Evolutionary conservation across 1,140 invertebrate genomes (phyloP), one percentile per base, ranked within the genome.

Genomic region (Heterodera schachtii): DNA sequence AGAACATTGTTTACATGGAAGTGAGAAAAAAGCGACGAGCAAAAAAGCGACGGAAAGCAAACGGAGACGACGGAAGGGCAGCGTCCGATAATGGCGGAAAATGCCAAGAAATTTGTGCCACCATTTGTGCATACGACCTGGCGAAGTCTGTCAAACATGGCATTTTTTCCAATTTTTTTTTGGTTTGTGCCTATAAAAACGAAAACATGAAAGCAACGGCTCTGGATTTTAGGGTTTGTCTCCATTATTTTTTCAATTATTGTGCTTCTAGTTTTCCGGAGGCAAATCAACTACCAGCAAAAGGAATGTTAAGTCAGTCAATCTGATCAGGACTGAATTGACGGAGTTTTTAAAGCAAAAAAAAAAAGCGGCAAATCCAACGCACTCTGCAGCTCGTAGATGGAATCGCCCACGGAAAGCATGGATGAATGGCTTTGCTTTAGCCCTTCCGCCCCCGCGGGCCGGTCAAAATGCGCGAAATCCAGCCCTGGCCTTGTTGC

Each of bases 381-480:
- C 11, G 21, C 7, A 88, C 87, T 88, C 79, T 86, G 86, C 31
- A 89, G 70, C 73, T 89, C 89, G 71, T 90, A 89, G 71, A 89
- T 89, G 16, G 73, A 66, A 7, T 89, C 87, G 3, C 82, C 82
- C 67, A 81, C 85, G 19, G 87, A 81, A 43, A 89, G 84, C 44
- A 89, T 78, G 21, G 87, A 89, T 1, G 88, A 90, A 73, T 89
- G 87, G 78, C 84, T 86, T 81, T 90, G 87, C 64, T 87, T 88
- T 41, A 88, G 87, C 21, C 83, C 76, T 4, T 84, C 86, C 8
- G 76, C 77, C 7, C 88, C 81, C 16, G 87, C 85, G 52, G 80
- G 67, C 83, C 84, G 71, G 85, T 84, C 7, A 84, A 52, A 71
- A 84, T 84, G 44, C 79, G 77, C 69, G 84, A 86, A n/a, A 85